phyloP scores from a whole-genome alignment of 2,888 invertebrate genomes.

The Pemphredon lugubris region DNA sequence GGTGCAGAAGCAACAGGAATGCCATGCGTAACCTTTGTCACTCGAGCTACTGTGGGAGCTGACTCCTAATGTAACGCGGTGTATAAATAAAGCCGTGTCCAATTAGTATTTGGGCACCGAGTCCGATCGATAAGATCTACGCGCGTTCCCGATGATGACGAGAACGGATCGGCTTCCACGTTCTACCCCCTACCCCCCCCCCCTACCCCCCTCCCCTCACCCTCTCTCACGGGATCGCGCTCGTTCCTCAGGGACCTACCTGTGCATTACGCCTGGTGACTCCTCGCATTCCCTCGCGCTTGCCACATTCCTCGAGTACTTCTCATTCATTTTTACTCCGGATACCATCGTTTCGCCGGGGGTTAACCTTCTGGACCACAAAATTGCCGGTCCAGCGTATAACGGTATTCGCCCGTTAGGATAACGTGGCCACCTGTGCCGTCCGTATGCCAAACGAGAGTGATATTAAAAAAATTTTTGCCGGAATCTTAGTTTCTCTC shows the following conservation, averaged over 20 bases:
- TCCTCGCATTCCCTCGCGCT: constrained; percentile 42
- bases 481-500: no score
- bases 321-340: background rate
- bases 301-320: background rate
- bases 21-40: constrained; percentile 54
- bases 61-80: constrained; percentile 19
- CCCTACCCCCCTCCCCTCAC: background rate
- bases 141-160: constrained; percentile 30
- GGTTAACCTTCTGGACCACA: no score
- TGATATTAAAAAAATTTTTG: no score
- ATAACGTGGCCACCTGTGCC: no score
- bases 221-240: no score
- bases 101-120: constrained; percentile 62
- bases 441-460: no score
- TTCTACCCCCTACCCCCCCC: background rate
- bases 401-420: no score
- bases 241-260: constrained; percentile 18
- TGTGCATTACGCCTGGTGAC: constrained; percentile 51
- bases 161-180: constrained; percentile 28
- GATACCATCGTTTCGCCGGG: no score
- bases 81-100: constrained; percentile 65
- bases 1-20: constrained; percentile 34
- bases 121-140: constrained; percentile 52
- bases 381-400: no score
- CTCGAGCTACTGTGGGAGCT: constrained; percentile 60